Evolutionary conservation across 2,113 vertebrate genomes (phyloP).

Genomic region (Andinoacara biseriatus): DNA sequence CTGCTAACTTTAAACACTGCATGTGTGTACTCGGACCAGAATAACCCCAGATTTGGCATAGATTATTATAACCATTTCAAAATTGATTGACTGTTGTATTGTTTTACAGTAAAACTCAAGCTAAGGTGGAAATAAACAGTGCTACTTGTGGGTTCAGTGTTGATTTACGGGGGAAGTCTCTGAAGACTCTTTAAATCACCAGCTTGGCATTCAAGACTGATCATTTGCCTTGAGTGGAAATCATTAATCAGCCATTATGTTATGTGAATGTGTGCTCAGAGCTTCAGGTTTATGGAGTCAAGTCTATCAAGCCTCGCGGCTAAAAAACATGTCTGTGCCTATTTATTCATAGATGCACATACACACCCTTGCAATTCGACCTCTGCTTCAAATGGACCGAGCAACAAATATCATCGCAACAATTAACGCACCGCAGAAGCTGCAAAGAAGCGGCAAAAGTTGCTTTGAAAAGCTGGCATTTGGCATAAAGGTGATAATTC

Average conservation of each 20-base stretch:
- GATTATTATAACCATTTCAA: not conserved
- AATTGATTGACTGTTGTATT: not conserved
- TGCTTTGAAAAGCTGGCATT: not conserved
- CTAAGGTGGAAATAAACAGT: not conserved
- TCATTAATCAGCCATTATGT: conserved; percentile 13
- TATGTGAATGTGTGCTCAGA: conserved; percentile 12
- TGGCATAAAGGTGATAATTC: conserved; percentile 12
- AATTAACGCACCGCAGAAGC: not conserved
- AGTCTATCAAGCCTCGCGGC: conserved; percentile 41
- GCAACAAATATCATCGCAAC: not conserved
- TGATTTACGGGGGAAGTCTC: conserved; percentile 4
- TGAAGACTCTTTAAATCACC: conserved; percentile 12
- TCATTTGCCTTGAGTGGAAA: conserved; percentile 1
- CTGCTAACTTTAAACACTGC: no score
- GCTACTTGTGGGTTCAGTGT: not conserved
- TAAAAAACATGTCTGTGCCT: conserved; percentile 62
- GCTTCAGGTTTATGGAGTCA: conserved; percentile 13
- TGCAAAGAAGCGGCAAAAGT: not conserved
- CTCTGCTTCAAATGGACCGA: not conserved
- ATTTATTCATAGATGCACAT: conserved; percentile 34
- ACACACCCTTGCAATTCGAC: conserved; percentile 19
- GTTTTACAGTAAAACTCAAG: not conserved
- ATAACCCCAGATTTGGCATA: not conserved
- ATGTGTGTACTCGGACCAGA: not conserved
- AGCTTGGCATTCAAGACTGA: not conserved